These are phyloP conservation scores for Hormaphis cornu DNA, from an alignment of 1,140 invertebrate genomes.

Conservation along the genomic window DNA sequence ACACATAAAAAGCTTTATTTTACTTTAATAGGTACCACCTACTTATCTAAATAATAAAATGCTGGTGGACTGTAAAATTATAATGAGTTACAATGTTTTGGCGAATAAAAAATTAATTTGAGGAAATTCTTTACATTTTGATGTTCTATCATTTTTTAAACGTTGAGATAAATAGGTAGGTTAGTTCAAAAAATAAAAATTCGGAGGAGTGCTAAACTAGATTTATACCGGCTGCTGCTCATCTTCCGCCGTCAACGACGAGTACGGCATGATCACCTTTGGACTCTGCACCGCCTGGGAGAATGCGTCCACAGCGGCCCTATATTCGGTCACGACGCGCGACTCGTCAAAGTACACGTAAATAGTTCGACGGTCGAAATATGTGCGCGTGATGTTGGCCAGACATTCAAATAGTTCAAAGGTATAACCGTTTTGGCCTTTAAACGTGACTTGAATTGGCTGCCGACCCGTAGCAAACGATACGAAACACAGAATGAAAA, in stretches of 20 bases:
- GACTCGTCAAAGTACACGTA: not conserved
- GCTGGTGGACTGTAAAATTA: no score
- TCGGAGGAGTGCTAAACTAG: no score
- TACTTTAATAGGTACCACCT: no score
- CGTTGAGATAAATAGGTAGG: no score
- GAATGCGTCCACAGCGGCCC: not conserved
- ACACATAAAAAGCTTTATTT: no score
- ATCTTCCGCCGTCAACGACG: not conserved
- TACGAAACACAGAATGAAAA: not conserved
- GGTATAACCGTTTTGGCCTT: not conserved
- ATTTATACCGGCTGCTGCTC: no score
- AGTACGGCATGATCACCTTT: not conserved
- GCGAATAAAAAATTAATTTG: no score
- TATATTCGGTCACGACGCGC: not conserved
- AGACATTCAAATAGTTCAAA: not conserved
- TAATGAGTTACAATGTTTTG: no score
- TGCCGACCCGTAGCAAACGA: not conserved
- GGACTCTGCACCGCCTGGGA: not conserved
- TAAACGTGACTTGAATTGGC: not conserved
- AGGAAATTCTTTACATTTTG: no score
- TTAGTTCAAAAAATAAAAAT: no score
- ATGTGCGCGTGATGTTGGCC: not conserved
- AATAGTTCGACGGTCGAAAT: slow-evolving; percentile 6
- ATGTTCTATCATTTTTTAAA: no score
- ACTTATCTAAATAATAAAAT: no score